Evolutionary conservation across 2,113 vertebrate species (phyloP), one percentile per base, ranked within the genome.

Genomic region (Chitala chitala): DNA sequence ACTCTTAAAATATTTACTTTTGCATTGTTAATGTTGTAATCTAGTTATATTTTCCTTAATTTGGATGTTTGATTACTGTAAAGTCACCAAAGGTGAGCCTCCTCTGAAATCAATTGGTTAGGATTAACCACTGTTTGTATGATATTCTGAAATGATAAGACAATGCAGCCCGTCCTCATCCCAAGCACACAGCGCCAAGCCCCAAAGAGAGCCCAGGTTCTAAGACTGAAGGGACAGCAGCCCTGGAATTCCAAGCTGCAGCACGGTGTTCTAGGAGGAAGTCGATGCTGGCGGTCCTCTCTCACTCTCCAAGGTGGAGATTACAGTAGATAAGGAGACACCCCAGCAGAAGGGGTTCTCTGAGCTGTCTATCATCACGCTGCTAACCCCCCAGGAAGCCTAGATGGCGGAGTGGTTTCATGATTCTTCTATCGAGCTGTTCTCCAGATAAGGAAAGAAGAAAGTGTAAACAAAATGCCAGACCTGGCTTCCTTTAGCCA

Each of bases 351-450:
- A 74, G 71, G 75, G 70, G 74, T 53, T 42, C 81, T 82, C 81
- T 73, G 76, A 87, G 87, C 88, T 92, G 90, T 92, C 90, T 89
- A 88, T 92, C 89, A 88, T 92, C 89, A 91, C 84, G 71, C 83
- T 22, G 56, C 82, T 90, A 88, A 90, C 89, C 90, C 87, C 90
- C 89, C 89, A 92, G 87, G 90, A 92, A 90, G 89, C 86, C 85
- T 87, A 87, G 89, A 90, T 88, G 88, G 87, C 89, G 84, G 75
- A 85, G 79, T 85, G 82, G 87, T 83, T 91, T 92, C 87, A 91
- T 92, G 90, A 90, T 90, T 91, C 87, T 86, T 87, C 91, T 92
- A 92, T 92, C 87, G 64, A 85, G 82, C 85, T 83, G 87, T 90
- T 92, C 89, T 86, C 81, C 65, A 88, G 89, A 91, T 91, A 92